A percentile compares a stretch with the other conserved stretches of the same genome.
Evolutionary conservation across 2,797 vertebrate species (phyloP).

Genomic region (Coreius guichenoti): DNA sequence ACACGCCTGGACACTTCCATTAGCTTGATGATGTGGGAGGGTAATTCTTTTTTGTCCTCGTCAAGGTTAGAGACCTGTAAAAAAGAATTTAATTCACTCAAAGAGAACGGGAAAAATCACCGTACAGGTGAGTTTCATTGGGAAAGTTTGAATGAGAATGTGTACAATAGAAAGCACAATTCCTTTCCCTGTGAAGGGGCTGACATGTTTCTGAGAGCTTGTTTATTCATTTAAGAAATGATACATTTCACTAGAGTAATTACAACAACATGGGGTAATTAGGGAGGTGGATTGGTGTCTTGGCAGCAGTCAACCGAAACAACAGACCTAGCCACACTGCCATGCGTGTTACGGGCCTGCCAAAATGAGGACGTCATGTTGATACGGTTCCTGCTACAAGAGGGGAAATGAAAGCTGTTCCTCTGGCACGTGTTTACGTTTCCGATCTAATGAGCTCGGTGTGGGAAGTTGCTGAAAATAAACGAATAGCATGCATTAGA

Average conservation of each 20-base stretch:
- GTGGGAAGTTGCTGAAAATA: conserved; percentile 8
- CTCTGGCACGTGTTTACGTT: conserved; percentile 25
- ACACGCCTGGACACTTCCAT: conserved; percentile 77
- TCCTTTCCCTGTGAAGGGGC: conserved; percentile 5
- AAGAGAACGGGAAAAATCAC: conserved; percentile 47
- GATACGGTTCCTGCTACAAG: conserved; percentile 33
- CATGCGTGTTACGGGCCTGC: conserved; percentile 46
- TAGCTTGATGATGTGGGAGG: conserved; percentile 73
- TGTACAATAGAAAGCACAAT: conserved; percentile 9
- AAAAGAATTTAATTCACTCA: conserved; percentile 59
- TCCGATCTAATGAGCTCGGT: conserved; percentile 44
- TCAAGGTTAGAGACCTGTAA: conserved; percentile 76
- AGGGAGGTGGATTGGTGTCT: conserved; percentile 74
- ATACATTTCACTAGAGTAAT: conserved; percentile 74
- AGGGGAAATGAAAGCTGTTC: conserved; percentile 40
- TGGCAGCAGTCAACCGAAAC: conserved; percentile 67
- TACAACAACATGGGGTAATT: conserved; percentile 75
- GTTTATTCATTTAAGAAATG: conserved; percentile 66
- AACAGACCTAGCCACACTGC: conserved; percentile 65
- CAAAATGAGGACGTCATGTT: conserved; percentile 50
- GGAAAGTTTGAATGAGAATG: background rate
- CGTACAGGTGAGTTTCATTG: conserved; percentile 33
- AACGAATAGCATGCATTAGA: conserved; percentile 42
- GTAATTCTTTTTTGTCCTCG: conserved; percentile 71
- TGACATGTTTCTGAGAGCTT: conserved; percentile 35